These are phyloP conservation scores for Meandrusa payeni DNA, from an alignment of 2,888 invertebrate genomes.

Conservation along the genomic window DNA sequence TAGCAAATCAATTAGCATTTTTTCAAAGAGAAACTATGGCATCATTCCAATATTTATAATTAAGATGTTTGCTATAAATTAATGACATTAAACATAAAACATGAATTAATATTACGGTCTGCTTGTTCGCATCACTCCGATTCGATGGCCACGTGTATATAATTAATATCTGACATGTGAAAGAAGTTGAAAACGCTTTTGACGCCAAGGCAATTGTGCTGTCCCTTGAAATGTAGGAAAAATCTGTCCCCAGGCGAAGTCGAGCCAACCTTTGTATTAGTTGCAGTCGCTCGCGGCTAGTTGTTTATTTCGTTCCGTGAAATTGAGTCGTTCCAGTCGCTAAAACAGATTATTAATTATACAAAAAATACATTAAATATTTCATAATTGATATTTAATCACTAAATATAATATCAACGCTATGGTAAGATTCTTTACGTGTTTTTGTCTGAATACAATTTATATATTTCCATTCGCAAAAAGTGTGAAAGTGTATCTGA, in stretches of 20 bases:
- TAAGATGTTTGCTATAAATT: slow-evolving; percentile 54
- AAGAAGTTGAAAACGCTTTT: slow-evolving; percentile 62
- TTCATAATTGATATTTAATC: no score
- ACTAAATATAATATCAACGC: background rate
- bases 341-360: slow-evolving; percentile 26
- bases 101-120: slow-evolving; percentile 30
- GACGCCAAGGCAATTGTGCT: slow-evolving; percentile 44
- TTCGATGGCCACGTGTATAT: slow-evolving; percentile 38
- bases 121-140: slow-evolving; percentile 22
- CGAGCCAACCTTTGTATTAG: slow-evolving; percentile 71
- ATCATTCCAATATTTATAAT: slow-evolving; percentile 48
- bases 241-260: slow-evolving; percentile 36
- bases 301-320: slow-evolving; percentile 69
- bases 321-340: slow-evolving; percentile 65
- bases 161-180: slow-evolving; percentile 58
- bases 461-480: no score
- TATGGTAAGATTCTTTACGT: slow-evolving; percentile 2
- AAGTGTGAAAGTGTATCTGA: no score
- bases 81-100: slow-evolving; percentile 15
- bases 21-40: slow-evolving; percentile 41
- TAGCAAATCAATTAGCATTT: slow-evolving; percentile 32
- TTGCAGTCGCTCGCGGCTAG: slow-evolving; percentile 56
- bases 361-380: no score
- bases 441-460: slow-evolving; percentile 1
- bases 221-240: slow-evolving; percentile 41